Evolutionary conservation across 2,113 vertebrate species (phyloP).

Genomic region (Larimichthys crocea): DNA sequence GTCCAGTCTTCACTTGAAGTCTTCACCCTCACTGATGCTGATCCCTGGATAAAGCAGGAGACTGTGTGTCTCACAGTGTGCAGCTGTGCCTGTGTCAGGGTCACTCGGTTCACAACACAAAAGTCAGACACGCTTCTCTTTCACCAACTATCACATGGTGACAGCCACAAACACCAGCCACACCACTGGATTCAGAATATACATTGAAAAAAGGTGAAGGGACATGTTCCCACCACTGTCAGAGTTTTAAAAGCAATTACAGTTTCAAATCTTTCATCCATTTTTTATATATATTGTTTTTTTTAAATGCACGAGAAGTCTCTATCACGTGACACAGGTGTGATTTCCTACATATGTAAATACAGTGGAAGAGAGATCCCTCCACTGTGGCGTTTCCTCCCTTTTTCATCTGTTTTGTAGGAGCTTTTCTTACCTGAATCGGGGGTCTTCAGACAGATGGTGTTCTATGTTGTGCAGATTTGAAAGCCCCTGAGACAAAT

Average conservation of each 20-base stretch:
- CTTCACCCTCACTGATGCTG: constrained; percentile 20
- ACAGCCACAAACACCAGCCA: not conserved
- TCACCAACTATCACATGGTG: not conserved
- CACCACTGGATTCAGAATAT: not conserved
- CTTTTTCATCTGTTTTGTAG: too few species aligned
- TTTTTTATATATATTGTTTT: not conserved
- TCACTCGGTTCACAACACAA: constrained; percentile 38
- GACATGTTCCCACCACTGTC: too few species aligned
- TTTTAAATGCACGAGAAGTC: not conserved
- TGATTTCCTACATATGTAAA: too few species aligned
- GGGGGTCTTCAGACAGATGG: too few species aligned
- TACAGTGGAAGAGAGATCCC: too few species aligned
- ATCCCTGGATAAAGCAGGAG: constrained; percentile 37
- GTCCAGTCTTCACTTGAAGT: constrained; percentile 19
- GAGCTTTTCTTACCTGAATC: too few species aligned
- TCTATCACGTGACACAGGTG: too few species aligned
- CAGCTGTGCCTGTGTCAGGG: constrained; percentile 39
- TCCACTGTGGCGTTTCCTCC: too few species aligned
- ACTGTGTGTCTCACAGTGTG: constrained; percentile 28
- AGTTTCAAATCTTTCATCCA: not conserved
- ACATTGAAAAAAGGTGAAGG: not conserved
- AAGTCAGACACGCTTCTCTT: constrained; percentile 2
- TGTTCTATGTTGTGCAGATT: not conserved
- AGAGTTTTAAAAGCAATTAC: not conserved
- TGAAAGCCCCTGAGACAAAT: not conserved